Conservation (phyloP, 2,888 invertebrate species). For the Celastrina argiolus region DNA sequence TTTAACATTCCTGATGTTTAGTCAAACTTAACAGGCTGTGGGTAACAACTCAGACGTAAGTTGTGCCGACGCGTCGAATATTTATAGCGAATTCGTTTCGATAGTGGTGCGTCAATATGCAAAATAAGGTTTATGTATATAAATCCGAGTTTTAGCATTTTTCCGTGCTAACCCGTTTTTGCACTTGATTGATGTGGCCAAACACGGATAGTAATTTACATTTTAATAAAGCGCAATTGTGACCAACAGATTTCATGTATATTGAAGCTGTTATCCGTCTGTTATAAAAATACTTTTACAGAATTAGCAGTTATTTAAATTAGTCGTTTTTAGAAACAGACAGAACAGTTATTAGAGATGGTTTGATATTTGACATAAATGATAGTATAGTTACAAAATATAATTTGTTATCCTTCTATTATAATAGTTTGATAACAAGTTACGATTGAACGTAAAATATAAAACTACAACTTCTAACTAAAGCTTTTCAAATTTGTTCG, state of each 20-base stretch:
- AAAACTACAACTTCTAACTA: not conserved
- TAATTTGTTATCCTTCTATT: too few species aligned
- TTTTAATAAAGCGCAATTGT: constrained; percentile 46
- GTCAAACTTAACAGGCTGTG: not conserved
- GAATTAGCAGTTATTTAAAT: not conserved
- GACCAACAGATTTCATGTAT: not conserved
- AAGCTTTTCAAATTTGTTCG: not conserved
- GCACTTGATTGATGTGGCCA: constrained; percentile 50
- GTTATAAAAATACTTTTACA: not conserved
- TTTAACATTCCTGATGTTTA: not conserved
- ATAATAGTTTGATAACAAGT: not conserved
- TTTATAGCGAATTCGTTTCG: constrained; percentile 17
- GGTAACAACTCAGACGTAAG: not conserved
- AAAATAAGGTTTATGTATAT: constrained; percentile 42
- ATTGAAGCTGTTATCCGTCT: not conserved
- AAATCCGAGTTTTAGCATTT: constrained; percentile 66
- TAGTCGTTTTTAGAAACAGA: too few species aligned
- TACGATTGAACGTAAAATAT: not conserved
- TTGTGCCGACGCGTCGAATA: constrained; percentile 14
- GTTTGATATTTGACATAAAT: too few species aligned
- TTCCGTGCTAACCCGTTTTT: constrained; percentile 44
- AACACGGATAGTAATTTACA: constrained; percentile 72
- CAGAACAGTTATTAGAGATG: too few species aligned
- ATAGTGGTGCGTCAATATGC: constrained; percentile 19
- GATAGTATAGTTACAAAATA: too few species aligned